Evolutionary conservation across 2,797 vertebrate species (phyloP), one percentile per base, ranked within the genome.

Genomic region (Ateles fusciceps): DNA sequence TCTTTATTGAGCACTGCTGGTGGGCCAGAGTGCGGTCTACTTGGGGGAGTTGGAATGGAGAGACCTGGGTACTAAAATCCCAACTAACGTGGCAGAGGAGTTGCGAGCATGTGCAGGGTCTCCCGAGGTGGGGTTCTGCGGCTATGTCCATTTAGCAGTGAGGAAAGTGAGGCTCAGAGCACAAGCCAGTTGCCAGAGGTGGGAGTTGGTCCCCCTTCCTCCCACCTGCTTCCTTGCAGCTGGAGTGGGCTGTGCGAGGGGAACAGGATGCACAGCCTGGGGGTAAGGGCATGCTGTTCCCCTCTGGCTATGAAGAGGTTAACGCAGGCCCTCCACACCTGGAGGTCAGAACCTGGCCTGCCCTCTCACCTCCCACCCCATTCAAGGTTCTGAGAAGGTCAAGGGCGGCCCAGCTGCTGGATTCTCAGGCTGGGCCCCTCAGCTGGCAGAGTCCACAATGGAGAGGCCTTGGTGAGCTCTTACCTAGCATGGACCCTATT

Each of bases 181-280:
- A 36, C 33, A 13, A 75, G 42, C 7, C 1, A 1, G 10, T 12
- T 5, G 2, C 42, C 39, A 2, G 26, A 5, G 19, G 22, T 21
- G 9, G 87, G 46, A 15, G 7, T 8, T 1, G 0, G 89, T 14
- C 36, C 21, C 72, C 28, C 55, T n/a, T 24, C 52, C 33, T 85
- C 1, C 84, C 75, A 42, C 30, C 22, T 7, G 74, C 52, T 22
- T 55, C 52, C 52, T 83, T 3, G 7, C 6, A 55, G 14, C 64
- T 55, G 44, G n/a, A 52, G 22, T 42, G 39, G 86, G 6, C 12
- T 24, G 4, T 0, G 72, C 42, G 24, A 42, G 10, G 52, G 52
- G 21, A 52, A 15, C 1, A 0, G 28, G 57, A 8, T 4, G 8
- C 3, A 4, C 33, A 17, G 30, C 21, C 36, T 1, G 0, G 9